Evolutionary conservation across 2,888 invertebrate species (phyloP).

Genomic region (Agrochola macilenta): DNA sequence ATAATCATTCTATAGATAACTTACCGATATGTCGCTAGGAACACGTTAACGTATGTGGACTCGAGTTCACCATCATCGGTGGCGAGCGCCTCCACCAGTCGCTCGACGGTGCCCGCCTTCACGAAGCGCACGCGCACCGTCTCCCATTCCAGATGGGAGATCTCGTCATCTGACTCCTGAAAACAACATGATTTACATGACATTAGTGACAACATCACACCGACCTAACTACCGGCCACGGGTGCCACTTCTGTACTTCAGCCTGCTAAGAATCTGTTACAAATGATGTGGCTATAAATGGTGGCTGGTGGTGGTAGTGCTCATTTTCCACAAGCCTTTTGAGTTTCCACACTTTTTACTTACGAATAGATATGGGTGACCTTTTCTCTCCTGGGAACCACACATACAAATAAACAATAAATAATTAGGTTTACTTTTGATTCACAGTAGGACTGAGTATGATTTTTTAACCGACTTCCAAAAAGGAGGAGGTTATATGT

Average conservation of each 20-base stretch:
- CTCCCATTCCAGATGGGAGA: slow-evolving; percentile 99
- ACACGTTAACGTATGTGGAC: slow-evolving; percentile 99
- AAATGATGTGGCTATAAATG: background rate
- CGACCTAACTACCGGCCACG: background rate
- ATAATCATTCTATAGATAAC: slow-evolving; percentile 13
- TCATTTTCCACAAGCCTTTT: background rate
- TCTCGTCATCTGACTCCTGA: slow-evolving; percentile 97
- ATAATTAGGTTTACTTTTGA: background rate
- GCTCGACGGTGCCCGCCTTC: slow-evolving; percentile 98
- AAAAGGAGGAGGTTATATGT: too few relatives aligned
- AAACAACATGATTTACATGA: slow-evolving; percentile 61
- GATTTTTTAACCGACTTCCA: too few relatives aligned
- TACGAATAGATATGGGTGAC: background rate
- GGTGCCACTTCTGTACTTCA: too few relatives aligned
- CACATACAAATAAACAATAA: background rate
- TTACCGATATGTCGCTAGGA: slow-evolving; percentile 98
- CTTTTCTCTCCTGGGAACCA: background rate
- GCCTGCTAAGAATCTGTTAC: background rate
- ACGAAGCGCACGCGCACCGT: slow-evolving; percentile 98
- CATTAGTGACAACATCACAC: background rate
- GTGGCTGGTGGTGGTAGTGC: background rate
- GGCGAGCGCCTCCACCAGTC: slow-evolving; percentile 97
- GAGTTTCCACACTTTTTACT: background rate
- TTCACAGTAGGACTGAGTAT: background rate
- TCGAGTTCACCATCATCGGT: slow-evolving; percentile 99